Evolutionary conservation across 2,797 vertebrate genomes (phyloP).

Genomic region (Cossypha dichroa): DNA sequence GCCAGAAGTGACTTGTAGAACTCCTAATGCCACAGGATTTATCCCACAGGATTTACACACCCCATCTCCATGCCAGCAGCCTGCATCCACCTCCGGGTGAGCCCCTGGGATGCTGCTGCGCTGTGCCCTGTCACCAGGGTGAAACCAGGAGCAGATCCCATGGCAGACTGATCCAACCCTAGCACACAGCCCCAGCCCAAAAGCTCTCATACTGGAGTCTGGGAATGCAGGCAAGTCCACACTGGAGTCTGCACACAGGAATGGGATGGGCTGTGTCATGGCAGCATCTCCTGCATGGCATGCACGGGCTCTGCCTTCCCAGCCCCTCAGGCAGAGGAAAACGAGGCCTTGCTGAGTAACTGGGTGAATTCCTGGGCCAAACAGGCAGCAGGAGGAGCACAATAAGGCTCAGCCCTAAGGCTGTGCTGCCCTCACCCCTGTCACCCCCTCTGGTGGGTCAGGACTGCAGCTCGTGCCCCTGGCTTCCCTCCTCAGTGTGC

Average conservation of each 20-base stretch:
- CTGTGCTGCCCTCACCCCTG: neutral
- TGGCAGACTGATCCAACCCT: neutral
- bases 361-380: neutral
- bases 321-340: neutral
- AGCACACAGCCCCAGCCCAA: neutral
- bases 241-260: accelerated
- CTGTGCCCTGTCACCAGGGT: neutral
- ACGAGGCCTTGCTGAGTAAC: neutral
- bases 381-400: accelerated
- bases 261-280: accelerated
- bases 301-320: neutral
- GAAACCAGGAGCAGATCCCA: accelerated
- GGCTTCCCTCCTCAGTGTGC: neutral
- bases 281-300: neutral
- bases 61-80: neutral
- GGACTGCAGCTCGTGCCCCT: neutral
- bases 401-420: neutral
- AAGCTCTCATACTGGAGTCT: accelerated
- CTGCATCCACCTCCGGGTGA: accelerated
- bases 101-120: neutral
- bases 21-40: neutral
- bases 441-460: constrained; percentile 30
- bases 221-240: neutral
- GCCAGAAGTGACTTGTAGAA: neutral
- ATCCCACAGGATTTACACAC: neutral